Evolutionary conservation across 2,888 invertebrate genomes (phyloP), one percentile per base, ranked within the genome.

Genomic region (Lucinisca nassula): DNA sequence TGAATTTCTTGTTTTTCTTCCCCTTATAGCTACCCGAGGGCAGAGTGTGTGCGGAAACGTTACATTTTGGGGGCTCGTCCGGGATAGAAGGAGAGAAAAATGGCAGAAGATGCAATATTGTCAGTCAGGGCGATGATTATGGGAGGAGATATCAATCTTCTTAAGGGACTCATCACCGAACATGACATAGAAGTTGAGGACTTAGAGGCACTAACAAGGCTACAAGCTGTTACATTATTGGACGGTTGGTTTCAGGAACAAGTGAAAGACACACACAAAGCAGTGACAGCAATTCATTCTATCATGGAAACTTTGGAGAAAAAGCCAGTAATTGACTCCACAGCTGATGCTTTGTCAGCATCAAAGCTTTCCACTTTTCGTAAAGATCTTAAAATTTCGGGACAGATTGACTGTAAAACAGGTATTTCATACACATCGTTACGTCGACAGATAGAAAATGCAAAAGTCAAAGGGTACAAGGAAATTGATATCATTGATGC

Each of bases 41-140:
- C n/a, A n/a, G n/a, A n/a, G n/a, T n/a, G n/a, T n/a, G n/a, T n/a
- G n/a, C n/a, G n/a, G n/a, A n/a, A n/a, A n/a, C 51, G 61, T 61
- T 61, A 61, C 61, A 61, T 61, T 72, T 72, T 14, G 72, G n/a
- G 72, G 72, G 72, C 72, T 72, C 72, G 72, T 72, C 72, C 37
- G 72, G 72, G 37, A n/a, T n/a, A n/a, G n/a, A n/a, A n/a, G n/a
- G n/a, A n/a, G n/a, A n/a, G n/a, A n/a, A n/a, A n/a, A n/a, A 72
- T 72, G 72, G 72, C 72, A n/a, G 72, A 37, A 38, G 72, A 72
- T 37, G 37, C n/a, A 37, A 21, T 35, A n/a, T 37, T 38, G 12
- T 8, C 72, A 4, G 72, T 72, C 8, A 10, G 72, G n/a, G 72
- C 2, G 37, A 37, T 38, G 72, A 72, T 72, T 38, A 37, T 72